phyloP scores from a whole-genome alignment of 1,140 invertebrate species.

The Lerema accius region DNA sequence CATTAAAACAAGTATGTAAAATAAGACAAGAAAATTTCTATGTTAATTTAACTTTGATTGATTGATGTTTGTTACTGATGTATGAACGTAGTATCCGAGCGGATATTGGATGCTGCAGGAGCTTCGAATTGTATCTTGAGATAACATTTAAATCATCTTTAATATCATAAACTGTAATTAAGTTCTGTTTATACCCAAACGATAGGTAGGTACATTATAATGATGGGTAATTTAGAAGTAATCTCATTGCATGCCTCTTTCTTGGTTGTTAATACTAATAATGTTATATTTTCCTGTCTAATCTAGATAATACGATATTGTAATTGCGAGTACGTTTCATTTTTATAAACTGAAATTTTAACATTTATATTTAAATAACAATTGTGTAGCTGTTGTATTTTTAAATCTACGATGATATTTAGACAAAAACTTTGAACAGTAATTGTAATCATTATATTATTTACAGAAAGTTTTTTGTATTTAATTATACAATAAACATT shows the following conservation, averaged over 20 bases:
- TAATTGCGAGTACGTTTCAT: not conserved
- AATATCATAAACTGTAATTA: not conserved
- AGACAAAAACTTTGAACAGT: no score
- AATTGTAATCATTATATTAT: no score
- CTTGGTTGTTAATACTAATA: not conserved
- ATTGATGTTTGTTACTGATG: constrained; percentile 17
- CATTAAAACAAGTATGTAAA: not conserved
- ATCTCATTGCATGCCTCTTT: not conserved
- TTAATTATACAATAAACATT: no score
- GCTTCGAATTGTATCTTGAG: not conserved
- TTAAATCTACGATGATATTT: no score
- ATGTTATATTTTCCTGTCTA: not conserved
- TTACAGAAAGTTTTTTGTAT: no score
- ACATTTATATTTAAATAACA: no score
- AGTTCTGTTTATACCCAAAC: not conserved
- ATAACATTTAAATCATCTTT: not conserved
- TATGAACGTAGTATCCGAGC: not conserved
- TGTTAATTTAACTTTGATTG: constrained; percentile 12
- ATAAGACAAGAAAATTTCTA: not conserved
- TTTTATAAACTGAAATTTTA: not conserved
- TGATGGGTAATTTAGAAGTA: not conserved
- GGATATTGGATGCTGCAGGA: not conserved
- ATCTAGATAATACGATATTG: not conserved
- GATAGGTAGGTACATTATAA: not conserved
- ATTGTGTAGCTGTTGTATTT: no score